phyloP scores from a whole-genome alignment of 1,140 invertebrate species.

The Listronotus oregonensis region DNA sequence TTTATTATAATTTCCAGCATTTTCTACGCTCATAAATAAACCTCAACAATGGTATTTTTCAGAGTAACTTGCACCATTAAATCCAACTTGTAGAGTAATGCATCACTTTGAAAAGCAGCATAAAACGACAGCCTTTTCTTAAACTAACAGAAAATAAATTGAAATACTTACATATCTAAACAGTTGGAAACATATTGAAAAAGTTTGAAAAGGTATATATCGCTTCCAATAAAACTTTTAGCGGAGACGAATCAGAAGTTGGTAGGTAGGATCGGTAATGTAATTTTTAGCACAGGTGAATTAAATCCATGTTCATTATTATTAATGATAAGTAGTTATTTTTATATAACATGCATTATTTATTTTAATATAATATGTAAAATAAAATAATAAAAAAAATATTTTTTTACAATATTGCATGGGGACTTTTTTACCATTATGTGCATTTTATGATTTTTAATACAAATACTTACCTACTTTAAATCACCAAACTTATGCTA shows the following conservation, averaged over 20 bases:
- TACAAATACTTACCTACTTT: too few species aligned
- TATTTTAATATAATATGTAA: too few species aligned
- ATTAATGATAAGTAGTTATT: too few species aligned
- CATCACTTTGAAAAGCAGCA: constrained; percentile 28
- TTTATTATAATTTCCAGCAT: constrained; percentile 23
- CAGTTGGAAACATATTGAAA: constrained; percentile 35
- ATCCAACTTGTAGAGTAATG: constrained; percentile 32
- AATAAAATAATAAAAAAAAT: too few species aligned
- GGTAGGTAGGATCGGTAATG: neutral
- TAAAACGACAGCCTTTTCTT: constrained; percentile 22
- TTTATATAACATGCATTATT: too few species aligned
- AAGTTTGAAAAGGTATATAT: constrained; percentile 24
- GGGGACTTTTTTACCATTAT: too few species aligned
- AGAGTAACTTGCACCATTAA: constrained; percentile 27
- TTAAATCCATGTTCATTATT: too few species aligned
- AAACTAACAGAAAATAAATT: constrained; percentile 36
- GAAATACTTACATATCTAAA: constrained; percentile 38
- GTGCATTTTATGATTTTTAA: too few species aligned
- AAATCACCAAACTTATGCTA: too few species aligned
- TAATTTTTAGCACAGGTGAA: neutral
- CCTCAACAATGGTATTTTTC: constrained; percentile 33
- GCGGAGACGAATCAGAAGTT: neutral
- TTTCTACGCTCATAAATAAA: constrained; percentile 21
- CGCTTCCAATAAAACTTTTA: constrained; percentile 8
- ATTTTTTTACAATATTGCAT: too few species aligned